Percentiles rank a stretch among this genome's conserved stretches.
These are phyloP conservation scores for Chaetophractus vellerosus DNA, from an alignment of 2,797 vertebrate species.

Conservation along the genomic window DNA sequence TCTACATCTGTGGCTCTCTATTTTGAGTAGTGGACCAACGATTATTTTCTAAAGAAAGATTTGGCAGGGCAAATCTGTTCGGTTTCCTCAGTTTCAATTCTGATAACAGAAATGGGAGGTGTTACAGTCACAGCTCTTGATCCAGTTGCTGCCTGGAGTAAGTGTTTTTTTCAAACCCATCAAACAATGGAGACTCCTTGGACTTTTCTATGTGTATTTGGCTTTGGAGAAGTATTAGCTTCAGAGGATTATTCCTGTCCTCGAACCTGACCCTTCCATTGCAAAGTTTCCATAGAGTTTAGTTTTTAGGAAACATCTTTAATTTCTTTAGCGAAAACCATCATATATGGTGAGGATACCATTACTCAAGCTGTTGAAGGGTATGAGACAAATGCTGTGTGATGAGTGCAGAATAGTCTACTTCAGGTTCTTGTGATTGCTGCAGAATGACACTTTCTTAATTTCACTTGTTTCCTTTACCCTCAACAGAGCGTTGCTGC, in stretches of 20 bases:
- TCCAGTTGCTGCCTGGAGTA: neutral
- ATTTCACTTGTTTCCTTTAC: slow-evolving; percentile 59
- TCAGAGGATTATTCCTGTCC: neutral
- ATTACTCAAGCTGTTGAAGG: neutral
- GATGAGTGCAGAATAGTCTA: neutral
- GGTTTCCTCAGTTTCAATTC: slow-evolving; percentile 57
- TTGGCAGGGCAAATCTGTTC: slow-evolving; percentile 10
- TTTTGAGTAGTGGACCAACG: slow-evolving; percentile 61
- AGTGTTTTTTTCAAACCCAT: neutral
- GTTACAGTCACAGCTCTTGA: neutral
- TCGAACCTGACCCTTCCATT: neutral
- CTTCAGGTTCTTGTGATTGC: neutral
- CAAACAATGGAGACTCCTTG: neutral
- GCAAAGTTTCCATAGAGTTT: neutral
- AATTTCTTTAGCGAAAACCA: neutral
- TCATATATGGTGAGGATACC: neutral
- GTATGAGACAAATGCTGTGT: neutral
- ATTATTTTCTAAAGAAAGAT: slow-evolving; percentile 35
- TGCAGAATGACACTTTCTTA: neutral
- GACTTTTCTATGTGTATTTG: neutral
- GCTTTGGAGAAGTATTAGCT: neutral
- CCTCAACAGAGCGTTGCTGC: slow-evolving; percentile 44
- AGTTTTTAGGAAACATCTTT: slow-evolving; percentile 26
- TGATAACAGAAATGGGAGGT: slow-evolving; percentile 1
- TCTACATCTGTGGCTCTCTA: slow-evolving; percentile 55